phyloP scores from a whole-genome alignment of 2,888 invertebrate genomes.

The Tolmerus cingulatus region DNA sequence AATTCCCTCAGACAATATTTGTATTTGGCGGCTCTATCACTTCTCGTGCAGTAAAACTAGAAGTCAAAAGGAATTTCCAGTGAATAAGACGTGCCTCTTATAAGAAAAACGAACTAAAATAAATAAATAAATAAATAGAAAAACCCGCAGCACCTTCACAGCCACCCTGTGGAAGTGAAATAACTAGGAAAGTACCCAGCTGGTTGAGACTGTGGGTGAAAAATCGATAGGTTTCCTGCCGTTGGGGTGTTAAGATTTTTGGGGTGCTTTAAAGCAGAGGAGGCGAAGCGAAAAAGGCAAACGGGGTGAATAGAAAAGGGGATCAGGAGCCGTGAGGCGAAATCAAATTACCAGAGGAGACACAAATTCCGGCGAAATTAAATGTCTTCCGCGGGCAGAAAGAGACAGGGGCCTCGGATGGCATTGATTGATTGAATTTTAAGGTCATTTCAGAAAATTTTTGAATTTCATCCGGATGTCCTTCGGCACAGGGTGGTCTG shows the following conservation, averaged over 20 bases:
- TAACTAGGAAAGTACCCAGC: not conserved
- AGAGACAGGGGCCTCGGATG: not conserved
- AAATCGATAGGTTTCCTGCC: not conserved
- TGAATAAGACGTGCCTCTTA: not conserved
- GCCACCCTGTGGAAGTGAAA: not conserved
- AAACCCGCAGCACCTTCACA: not conserved
- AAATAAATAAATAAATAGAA: not conserved
- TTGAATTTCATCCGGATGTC: not conserved
- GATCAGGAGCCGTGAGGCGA: not conserved
- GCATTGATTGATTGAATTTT: constrained; percentile 46
- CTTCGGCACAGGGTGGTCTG: not conserved
- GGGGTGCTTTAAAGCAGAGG: not conserved
- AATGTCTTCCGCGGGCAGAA: not conserved
- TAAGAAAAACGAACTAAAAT: not conserved
- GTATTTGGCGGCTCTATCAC: not conserved
- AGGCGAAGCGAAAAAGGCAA: not conserved
- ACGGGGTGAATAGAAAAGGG: not conserved
- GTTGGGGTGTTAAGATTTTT: not conserved
- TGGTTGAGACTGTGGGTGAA: not conserved
- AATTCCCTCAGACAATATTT: not conserved
- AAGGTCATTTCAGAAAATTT: constrained; percentile 35
- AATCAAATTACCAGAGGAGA: constrained; percentile 25
- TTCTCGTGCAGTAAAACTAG: not conserved
- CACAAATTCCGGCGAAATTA: constrained; percentile 6
- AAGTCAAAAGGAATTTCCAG: not conserved